A percentile compares a stretch with the other conserved stretches of the same genome.
phyloP scores from a whole-genome alignment of 2,888 invertebrate genomes.

The Deilephila porcellus region DNA sequence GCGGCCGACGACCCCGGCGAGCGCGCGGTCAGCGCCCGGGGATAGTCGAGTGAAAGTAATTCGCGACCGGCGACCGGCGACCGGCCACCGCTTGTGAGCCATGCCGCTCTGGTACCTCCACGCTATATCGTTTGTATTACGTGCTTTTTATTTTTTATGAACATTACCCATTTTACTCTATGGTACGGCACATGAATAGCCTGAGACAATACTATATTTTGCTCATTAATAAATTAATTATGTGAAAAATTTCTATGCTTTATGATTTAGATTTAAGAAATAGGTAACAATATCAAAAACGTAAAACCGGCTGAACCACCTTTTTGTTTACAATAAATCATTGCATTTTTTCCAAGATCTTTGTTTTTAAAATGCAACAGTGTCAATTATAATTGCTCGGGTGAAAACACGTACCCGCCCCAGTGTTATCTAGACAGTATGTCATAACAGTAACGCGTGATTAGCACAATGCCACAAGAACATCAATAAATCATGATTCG shows the following conservation, averaged over 20 bases:
- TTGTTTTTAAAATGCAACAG: neutral
- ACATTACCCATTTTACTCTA: neutral
- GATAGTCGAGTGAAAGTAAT: slow-evolving; percentile 84
- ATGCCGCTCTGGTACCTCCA: slow-evolving; percentile 72
- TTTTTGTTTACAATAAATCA: neutral
- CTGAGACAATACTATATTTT: neutral
- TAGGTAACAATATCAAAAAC: no score
- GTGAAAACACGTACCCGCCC: neutral
- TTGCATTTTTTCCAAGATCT: no score
- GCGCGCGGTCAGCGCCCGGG: slow-evolving; percentile 81
- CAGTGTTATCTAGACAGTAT: slow-evolving; percentile 3
- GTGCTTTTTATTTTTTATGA: slow-evolving; percentile 20
- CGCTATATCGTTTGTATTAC: slow-evolving; percentile 24
- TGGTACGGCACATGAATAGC: slow-evolving; percentile 6
- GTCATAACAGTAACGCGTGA: slow-evolving; percentile 17
- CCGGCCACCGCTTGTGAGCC: slow-evolving; percentile 73
- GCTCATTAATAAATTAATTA: neutral
- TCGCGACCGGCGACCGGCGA: slow-evolving; percentile 80
- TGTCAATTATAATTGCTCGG: neutral
- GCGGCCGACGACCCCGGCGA: slow-evolving; percentile 77
- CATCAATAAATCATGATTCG: slow-evolving; percentile 20
- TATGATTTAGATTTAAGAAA: neutral
- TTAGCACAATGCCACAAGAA: slow-evolving; percentile 19
- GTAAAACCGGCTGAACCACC: neutral
- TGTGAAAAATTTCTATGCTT: neutral